A percentile compares a stretch with the other conserved stretches of the same genome.
These are phyloP conservation scores for Diadophis punctatus DNA, from an alignment of 2,113 vertebrate species.

Conservation along the genomic window DNA sequence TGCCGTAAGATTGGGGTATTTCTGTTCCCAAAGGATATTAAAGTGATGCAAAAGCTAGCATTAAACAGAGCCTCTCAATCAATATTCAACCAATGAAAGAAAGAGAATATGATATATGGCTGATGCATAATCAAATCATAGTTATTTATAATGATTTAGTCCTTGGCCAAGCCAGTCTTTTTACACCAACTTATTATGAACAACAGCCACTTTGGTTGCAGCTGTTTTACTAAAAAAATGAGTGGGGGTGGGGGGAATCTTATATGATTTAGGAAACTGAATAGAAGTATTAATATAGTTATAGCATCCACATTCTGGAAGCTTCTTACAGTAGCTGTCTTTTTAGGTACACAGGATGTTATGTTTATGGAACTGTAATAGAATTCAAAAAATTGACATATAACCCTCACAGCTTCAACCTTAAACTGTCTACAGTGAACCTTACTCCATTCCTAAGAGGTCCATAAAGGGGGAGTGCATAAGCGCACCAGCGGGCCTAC, in stretches of 20 bases:
- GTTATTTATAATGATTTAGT: background rate
- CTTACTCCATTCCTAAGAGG: no score
- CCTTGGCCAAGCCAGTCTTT: background rate
- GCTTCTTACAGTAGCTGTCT: background rate
- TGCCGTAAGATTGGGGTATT: background rate
- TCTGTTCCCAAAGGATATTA: background rate
- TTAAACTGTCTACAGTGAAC: no score
- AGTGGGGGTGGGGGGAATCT: background rate
- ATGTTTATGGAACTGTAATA: background rate
- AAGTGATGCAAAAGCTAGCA: background rate
- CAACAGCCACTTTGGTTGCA: background rate
- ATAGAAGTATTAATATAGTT: background rate
- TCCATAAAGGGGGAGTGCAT: no score
- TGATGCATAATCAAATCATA: background rate
- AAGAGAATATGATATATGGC: background rate
- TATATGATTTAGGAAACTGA: background rate
- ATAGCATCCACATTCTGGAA: background rate
- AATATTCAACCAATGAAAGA: background rate
- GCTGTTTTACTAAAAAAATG: background rate
- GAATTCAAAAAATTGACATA: background rate
- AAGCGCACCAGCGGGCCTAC: no score
- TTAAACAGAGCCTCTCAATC: background rate
- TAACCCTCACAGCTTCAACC: background rate
- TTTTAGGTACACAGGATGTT: background rate
- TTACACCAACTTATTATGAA: background rate